Conservation (phyloP, 92 coral and sea anemone genomes). For the Palythoa grandis region DNA sequence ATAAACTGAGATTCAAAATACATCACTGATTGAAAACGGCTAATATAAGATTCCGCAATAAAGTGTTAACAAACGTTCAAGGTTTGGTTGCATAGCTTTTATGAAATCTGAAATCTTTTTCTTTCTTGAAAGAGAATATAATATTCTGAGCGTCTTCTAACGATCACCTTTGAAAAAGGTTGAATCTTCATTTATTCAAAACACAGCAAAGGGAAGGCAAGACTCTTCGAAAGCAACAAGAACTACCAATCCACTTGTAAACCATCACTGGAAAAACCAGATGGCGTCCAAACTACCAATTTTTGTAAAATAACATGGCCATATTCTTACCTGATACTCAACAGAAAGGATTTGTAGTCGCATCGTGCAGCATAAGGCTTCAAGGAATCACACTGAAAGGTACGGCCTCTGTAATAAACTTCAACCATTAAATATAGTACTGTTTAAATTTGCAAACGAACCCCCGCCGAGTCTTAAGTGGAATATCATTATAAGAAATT, state of each 20-base stretch:
- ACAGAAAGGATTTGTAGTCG: neutral
- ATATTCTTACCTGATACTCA: neutral
- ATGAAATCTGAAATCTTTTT: neutral
- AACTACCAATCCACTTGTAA: neutral
- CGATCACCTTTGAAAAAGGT: no score
- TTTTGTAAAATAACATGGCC: neutral
- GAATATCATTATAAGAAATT: conserved; percentile 20
- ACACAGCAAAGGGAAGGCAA: neutral
- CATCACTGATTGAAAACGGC: neutral
- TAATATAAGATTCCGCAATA: neutral
- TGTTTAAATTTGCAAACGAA: conserved; percentile 16
- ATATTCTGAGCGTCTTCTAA: neutral
- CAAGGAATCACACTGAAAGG: conserved; percentile 18
- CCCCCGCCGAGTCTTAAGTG: conserved; percentile 12
- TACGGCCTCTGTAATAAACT: conserved; percentile 18
- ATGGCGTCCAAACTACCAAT: neutral
- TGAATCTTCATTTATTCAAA: neutral
- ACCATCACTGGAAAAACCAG: neutral
- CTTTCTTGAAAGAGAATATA: no score
- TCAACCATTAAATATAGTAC: conserved; percentile 5
- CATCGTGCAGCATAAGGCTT: neutral
- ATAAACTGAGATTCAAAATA: neutral
- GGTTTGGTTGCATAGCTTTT: neutral
- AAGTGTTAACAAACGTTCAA: neutral
- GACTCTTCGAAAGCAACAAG: neutral